A percentile compares a stretch with the other conserved stretches of the same genome.
Conservation (phyloP, 2,113 vertebrate species). For the Meles meles region DNA sequence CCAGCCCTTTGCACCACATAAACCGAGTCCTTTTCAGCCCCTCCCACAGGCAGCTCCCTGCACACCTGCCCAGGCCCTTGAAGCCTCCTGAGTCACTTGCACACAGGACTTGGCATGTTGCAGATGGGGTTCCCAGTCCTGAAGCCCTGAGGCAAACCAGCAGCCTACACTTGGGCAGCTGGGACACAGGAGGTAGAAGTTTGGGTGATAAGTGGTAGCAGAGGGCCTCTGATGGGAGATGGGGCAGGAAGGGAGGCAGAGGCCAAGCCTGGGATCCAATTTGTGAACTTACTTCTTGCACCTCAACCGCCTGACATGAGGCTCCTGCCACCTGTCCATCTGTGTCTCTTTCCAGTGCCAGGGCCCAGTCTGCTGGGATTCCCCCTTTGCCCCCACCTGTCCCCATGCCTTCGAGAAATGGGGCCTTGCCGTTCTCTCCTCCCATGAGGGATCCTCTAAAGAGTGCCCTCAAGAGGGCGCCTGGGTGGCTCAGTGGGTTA, state of each 20-base stretch:
- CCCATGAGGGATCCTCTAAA: background rate
- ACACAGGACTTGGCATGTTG: background rate
- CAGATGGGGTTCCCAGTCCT: background rate
- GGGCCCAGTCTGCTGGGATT: background rate
- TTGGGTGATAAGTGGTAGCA: background rate
- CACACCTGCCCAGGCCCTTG: background rate
- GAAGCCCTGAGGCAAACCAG: background rate
- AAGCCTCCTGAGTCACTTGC: background rate
- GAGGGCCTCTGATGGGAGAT: background rate
- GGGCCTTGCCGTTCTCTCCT: background rate
- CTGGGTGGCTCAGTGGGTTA: no score
- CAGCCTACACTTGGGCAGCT: background rate
- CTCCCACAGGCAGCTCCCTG: background rate
- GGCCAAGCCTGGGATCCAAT: background rate
- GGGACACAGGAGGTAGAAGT: background rate
- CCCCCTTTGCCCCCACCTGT: background rate
- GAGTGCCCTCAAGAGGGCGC: background rate
- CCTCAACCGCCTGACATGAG: background rate
- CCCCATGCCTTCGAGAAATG: background rate
- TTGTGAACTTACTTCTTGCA: background rate
- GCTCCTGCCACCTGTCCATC: fast-evolving
- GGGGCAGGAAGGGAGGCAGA: background rate
- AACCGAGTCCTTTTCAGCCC: background rate
- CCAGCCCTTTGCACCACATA: background rate
- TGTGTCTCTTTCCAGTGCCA: background rate